Evolutionary conservation across 2,888 invertebrate genomes (phyloP).

Genomic region (Pocota personata): DNA sequence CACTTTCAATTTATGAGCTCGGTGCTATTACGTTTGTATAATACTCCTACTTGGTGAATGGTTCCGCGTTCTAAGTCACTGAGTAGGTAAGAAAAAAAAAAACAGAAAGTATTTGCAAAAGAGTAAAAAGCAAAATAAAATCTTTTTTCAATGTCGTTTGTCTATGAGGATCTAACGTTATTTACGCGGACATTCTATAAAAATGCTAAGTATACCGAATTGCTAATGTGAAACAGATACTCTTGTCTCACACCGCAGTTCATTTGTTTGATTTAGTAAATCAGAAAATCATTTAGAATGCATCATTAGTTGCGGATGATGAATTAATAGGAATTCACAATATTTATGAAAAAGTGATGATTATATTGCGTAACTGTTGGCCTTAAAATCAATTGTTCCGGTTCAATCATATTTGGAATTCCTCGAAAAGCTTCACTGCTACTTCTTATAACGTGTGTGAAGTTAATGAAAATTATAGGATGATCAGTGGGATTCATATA

Average conservation of each 20-base stretch:
- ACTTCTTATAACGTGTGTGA: not conserved
- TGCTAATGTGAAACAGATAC: not conserved
- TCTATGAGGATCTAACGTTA: not conserved
- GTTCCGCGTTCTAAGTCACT: conserved; percentile 40
- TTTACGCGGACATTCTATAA: conserved; percentile 5
- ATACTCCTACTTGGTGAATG: not conserved
- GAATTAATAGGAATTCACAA: not conserved
- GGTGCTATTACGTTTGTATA: not conserved
- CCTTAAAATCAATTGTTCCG: conserved; percentile 20
- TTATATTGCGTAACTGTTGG: conserved; percentile 30
- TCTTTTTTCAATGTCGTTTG: conserved; percentile 1
- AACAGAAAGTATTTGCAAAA: conserved; percentile 1
- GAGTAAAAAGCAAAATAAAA: not conserved
- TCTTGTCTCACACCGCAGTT: not conserved
- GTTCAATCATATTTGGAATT: not conserved
- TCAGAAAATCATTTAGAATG: conserved; percentile 3
- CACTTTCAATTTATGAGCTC: conserved; percentile 2
- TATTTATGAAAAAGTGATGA: not conserved
- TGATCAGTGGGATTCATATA: not conserved
- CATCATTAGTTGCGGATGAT: conserved; percentile 39
- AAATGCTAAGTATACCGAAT: not conserved
- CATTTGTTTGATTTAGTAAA: conserved; percentile 2
- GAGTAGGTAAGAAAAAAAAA: not conserved
- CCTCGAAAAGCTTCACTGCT: not conserved
- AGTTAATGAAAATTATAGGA: not conserved